Evolutionary conservation across 2,888 invertebrate species (phyloP).

Genomic region (Diachrysia chrysitis): DNA sequence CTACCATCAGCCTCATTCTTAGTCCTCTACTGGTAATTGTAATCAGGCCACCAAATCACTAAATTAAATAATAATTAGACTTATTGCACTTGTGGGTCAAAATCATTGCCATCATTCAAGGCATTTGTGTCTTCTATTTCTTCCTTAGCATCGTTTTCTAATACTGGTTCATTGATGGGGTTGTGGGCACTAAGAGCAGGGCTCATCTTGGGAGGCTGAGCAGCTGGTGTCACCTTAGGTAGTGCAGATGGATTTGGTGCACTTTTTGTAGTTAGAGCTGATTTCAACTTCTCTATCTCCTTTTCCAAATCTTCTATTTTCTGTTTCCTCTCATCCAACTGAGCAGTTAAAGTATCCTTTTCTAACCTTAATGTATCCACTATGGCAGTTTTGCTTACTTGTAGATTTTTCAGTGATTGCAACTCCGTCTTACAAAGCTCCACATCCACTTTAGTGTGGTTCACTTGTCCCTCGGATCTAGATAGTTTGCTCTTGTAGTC

Average conservation of each 20-base stretch:
- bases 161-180: slow-evolving; percentile 78
- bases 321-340: slow-evolving; percentile 78
- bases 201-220: slow-evolving; percentile 79
- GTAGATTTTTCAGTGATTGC: slow-evolving; percentile 84
- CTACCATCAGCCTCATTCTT: slow-evolving; percentile 52
- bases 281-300: slow-evolving; percentile 77
- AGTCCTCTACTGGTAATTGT: slow-evolving; percentile 43
- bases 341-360: slow-evolving; percentile 79
- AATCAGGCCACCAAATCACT: slow-evolving; percentile 47
- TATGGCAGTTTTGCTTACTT: slow-evolving; percentile 82
- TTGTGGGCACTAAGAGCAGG: slow-evolving; percentile 76
- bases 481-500: slow-evolving; percentile 72
- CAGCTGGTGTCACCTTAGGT: slow-evolving; percentile 80
- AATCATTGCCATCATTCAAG: slow-evolving; percentile 79
- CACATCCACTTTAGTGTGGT: slow-evolving; percentile 79
- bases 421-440: slow-evolving; percentile 84
- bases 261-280: slow-evolving; percentile 79
- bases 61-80: slow-evolving; percentile 22
- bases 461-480: slow-evolving; percentile 78
- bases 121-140: slow-evolving; percentile 84
- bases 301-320: slow-evolving; percentile 82
- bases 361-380: slow-evolving; percentile 84
- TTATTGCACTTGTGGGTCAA: slow-evolving; percentile 77
- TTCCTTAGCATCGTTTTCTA: slow-evolving; percentile 86
- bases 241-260: slow-evolving; percentile 69